A percentile compares a stretch with the other conserved stretches of the same genome.
Evolutionary conservation across 2,797 vertebrate species (phyloP).

Genomic region (Coracias cyanogaster): DNA sequence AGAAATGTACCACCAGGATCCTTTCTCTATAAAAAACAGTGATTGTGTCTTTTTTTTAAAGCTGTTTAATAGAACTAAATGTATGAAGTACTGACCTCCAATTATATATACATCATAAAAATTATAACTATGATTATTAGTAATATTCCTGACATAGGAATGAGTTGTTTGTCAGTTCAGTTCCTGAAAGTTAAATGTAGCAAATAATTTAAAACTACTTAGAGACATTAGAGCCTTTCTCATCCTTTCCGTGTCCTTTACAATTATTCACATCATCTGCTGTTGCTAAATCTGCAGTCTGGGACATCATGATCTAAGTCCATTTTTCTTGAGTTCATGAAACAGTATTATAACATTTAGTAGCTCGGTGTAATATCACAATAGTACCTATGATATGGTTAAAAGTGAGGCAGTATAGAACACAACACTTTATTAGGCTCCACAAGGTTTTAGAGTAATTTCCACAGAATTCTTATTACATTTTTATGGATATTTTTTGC

Average conservation of each 20-base stretch:
- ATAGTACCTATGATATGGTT: background rate
- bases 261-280: background rate
- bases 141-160: background rate
- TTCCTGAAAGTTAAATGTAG: background rate
- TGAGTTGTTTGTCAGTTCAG: background rate
- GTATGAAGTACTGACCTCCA: background rate
- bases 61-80: background rate
- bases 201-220: background rate
- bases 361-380: background rate
- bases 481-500: slow-evolving; percentile 11
- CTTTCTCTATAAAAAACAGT: background rate
- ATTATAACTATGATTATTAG: background rate
- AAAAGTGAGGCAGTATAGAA: background rate
- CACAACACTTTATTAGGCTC: background rate
- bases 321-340: background rate
- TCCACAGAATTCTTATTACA: background rate
- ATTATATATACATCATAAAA: background rate
- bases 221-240: background rate
- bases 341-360: background rate
- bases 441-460: background rate
- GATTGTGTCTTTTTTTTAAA: background rate
- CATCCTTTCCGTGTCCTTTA: background rate
- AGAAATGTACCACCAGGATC: background rate
- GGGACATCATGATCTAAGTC: background rate
- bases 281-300: background rate